Evolutionary conservation across 1,140 invertebrate genomes (phyloP), one percentile per base, ranked within the genome.

Genomic region (Drosophila nannoptera): DNA sequence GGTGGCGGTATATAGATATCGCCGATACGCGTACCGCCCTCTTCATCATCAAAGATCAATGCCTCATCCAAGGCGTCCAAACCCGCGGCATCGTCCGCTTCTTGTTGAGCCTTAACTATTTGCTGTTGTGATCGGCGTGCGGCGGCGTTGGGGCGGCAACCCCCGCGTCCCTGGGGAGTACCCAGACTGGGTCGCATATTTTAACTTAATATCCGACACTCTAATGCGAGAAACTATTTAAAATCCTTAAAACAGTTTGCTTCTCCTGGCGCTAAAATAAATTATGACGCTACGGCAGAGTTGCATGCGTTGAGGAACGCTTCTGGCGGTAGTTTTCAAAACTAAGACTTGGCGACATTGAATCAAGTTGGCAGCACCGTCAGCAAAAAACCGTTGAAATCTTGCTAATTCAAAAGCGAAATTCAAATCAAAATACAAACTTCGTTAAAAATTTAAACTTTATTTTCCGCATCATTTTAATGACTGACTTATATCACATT

Each of bases 1-100:
- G 95, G 93, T 4, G 96, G 95, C n/a, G 96, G 96, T 66, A 97
- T 96, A 69, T 95, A 96, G 78, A 97, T 96, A 64, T 96, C 96
- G n/a, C 94, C 95, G 52, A 92, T 91, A 69, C 88, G 78, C 4
- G 91, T 87, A 11, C 91, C 92, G 36, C 91, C 92, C 42, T 88
- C 88, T 50, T 89, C 88, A 50, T 89, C 88, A 7, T 89, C 88
- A 0, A 87, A 88, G 7, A 89, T 86, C 11, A 82, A 38, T 0
- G 88, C 88, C n/a, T 89, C 88, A 8, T 89, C 88, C 33, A 89
- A 56, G 0, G 72, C 75, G 36, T 89, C 78, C 2, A 76, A 5
- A 4, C 65, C 62, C 14, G 77, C 63, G 32, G 67, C 55, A 12
- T 84, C 81, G 4, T 54, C 55, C 1, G 50, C 69, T 42, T 74